Conservation (phyloP, 2,797 vertebrate genomes). For the Denticeps clupeoides region DNA sequence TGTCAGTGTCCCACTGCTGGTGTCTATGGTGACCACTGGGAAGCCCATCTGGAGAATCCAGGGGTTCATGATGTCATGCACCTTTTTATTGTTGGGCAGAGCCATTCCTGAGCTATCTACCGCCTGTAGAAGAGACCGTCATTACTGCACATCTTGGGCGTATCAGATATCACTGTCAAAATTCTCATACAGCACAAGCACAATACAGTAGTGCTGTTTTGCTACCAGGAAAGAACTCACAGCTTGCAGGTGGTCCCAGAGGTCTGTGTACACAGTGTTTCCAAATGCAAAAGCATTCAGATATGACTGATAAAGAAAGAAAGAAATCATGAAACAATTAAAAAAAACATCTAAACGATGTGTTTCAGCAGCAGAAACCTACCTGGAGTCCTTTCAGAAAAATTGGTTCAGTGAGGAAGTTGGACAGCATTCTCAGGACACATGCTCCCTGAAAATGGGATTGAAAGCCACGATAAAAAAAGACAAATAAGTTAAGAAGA, state of each 20-base stretch:
- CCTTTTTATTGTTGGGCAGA: constrained; percentile 15
- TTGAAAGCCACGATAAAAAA: background rate
- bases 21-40: constrained; percentile 71
- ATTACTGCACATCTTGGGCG: background rate
- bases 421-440: constrained; percentile 82
- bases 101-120: rapidly evolving
- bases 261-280: constrained; percentile 70
- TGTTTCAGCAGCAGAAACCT: constrained; percentile 27
- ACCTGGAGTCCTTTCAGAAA: constrained; percentile 73
- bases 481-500: background rate
- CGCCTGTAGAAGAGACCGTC: constrained; percentile 46
- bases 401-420: constrained; percentile 68
- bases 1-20: constrained; percentile 28
- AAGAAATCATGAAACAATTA: constrained; percentile 2
- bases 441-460: constrained; percentile 67
- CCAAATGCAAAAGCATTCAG: constrained; percentile 54
- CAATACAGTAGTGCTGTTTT: background rate
- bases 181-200: background rate
- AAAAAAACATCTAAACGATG: background rate
- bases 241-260: constrained; percentile 71
- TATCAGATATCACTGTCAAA: too few relatives aligned
- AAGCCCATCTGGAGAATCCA: constrained; percentile 97
- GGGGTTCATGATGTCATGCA: constrained; percentile 76
- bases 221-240: constrained; percentile 25
- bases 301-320: constrained; percentile 64